Percentiles rank a stretch among this genome's conserved stretches.
Conservation (phyloP, 2,888 invertebrate species). For the Drosophila colorata region DNA sequence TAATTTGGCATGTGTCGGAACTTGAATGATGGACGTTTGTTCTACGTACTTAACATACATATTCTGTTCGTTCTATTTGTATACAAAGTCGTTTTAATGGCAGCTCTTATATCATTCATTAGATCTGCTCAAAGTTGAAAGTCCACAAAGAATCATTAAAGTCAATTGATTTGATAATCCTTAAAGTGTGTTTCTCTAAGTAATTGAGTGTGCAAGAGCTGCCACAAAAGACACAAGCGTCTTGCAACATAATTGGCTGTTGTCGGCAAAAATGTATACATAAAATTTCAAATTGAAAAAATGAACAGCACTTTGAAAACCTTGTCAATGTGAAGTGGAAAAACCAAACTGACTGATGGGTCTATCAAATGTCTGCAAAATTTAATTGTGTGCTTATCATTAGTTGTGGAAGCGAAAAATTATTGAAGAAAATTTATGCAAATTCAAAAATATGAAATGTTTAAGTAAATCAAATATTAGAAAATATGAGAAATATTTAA, state of each 20-base stretch:
- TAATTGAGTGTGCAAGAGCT: constrained; percentile 21
- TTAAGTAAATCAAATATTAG: too few species aligned
- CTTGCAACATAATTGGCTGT: constrained; percentile 48
- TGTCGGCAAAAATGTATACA: constrained; percentile 17
- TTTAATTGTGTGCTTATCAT: constrained; percentile 6
- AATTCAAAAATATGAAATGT: not conserved
- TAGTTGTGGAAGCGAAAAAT: not conserved
- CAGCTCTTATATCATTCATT: constrained; percentile 23
- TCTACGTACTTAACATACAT: constrained; percentile 17
- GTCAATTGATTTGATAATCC: constrained; percentile 55
- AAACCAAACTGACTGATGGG: constrained; percentile 26
- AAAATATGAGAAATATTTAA: too few species aligned
- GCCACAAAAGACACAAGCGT: constrained; percentile 37
- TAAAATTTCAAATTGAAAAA: constrained; percentile 45
- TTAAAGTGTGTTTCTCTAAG: constrained; percentile 22
- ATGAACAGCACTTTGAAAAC: constrained; percentile 43
- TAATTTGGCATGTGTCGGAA: constrained; percentile 54
- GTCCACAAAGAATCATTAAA: constrained; percentile 30
- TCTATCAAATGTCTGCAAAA: constrained; percentile 9
- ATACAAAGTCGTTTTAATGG: constrained; percentile 24
- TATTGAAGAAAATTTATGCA: not conserved
- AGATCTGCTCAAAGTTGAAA: constrained; percentile 16
- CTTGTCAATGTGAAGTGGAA: constrained; percentile 44
- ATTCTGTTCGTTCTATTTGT: constrained; percentile 7
- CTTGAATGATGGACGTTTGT: constrained; percentile 62